These are phyloP conservation scores for Apodemia mormo DNA, from an alignment of 2,888 invertebrate genomes.

Conservation along the genomic window DNA sequence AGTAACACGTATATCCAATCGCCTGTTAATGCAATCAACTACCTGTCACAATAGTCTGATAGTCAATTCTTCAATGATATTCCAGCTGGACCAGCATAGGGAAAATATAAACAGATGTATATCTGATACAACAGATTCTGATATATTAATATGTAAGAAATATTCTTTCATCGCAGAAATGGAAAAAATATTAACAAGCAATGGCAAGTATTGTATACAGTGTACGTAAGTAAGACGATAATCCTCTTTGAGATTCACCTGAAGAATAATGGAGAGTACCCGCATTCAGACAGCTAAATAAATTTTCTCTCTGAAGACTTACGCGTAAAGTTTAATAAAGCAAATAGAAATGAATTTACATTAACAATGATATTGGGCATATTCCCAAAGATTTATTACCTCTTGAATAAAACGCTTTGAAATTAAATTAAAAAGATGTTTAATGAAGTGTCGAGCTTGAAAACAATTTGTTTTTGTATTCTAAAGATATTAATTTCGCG, in stretches of 20 bases:
- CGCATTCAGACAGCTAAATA: constrained; percentile 62
- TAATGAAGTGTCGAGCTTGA: constrained; percentile 49
- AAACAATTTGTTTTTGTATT: constrained; percentile 8
- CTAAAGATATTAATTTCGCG: not conserved
- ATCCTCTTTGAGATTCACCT: constrained; percentile 57
- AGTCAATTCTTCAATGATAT: too few species aligned
- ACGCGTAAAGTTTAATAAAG: constrained; percentile 68
- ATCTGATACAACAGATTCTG: too few species aligned
- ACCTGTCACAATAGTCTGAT: too few species aligned
- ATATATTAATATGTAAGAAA: not conserved
- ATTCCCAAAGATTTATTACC: constrained; percentile 67
- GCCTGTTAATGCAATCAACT: too few species aligned
- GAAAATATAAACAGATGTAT: too few species aligned
- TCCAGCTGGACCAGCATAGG: too few species aligned
- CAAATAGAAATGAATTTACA: constrained; percentile 62
- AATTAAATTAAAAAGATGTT: constrained; percentile 62
- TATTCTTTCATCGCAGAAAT: not conserved
- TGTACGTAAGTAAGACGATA: constrained; percentile 16
- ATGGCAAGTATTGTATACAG: not conserved
- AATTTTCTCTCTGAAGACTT: constrained; percentile 56
- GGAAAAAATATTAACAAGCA: constrained; percentile 10
- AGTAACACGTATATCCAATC: too few species aligned
- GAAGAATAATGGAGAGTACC: constrained; percentile 54
- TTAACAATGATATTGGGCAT: constrained; percentile 56
- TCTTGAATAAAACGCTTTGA: constrained; percentile 55